phyloP scores from a whole-genome alignment of 92 coral and sea anemone species.

The Umimayanthus chanpuru region DNA sequence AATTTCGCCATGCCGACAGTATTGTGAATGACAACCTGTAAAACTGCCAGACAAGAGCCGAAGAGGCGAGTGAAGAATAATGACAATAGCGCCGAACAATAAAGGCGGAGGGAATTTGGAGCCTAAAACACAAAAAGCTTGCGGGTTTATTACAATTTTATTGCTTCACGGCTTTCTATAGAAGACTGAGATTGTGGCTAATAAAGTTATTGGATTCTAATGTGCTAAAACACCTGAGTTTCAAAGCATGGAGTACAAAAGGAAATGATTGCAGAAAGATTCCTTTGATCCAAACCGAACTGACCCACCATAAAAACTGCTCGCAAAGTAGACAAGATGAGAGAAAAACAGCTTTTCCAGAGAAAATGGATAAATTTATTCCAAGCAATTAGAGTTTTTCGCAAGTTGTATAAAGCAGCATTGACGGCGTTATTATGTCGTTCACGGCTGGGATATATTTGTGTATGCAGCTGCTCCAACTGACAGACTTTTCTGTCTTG shows the following conservation, averaged over 20 bases:
- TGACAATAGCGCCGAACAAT: constrained; percentile 40
- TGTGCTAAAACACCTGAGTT: constrained; percentile 39
- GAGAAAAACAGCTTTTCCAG: neutral
- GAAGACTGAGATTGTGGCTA: constrained; percentile 46
- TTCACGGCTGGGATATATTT: neutral
- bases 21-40: neutral
- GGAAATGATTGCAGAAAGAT: constrained; percentile 13
- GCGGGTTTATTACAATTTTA: constrained; percentile 66
- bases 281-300: constrained; percentile 23
- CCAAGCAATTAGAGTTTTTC: constrained; percentile 28
- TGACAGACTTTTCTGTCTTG: constrained; percentile 46
- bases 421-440: constrained; percentile 22
- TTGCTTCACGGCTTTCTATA: constrained; percentile 59
- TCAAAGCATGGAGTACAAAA: constrained; percentile 22
- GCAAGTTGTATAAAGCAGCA: constrained; percentile 19
- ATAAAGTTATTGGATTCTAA: constrained; percentile 52
- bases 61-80: neutral
- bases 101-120: constrained; percentile 26
- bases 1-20: constrained; percentile 41
- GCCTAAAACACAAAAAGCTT: constrained; percentile 47
- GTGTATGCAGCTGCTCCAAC: constrained; percentile 27
- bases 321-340: neutral
- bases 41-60: neutral
- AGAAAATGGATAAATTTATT: constrained; percentile 18
- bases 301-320: neutral